Conservation (phyloP, 2,797 vertebrate genomes). For the Botia kubotai region DNA sequence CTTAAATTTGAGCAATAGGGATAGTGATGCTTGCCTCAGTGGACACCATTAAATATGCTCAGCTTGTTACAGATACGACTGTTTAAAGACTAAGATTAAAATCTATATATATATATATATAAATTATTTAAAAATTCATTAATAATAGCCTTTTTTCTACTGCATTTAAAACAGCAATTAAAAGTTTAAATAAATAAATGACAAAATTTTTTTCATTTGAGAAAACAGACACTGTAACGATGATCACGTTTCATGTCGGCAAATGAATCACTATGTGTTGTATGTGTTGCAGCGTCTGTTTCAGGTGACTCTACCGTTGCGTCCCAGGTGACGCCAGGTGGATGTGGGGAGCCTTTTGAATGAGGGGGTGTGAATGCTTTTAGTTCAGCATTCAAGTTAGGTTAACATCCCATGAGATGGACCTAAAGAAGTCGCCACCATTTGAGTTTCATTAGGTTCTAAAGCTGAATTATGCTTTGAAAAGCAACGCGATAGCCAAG, state of each 20-base stretch:
- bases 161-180: neutral
- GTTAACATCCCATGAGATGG: conserved; percentile 72
- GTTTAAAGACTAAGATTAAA: conserved; percentile 19
- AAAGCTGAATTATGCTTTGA: conserved; percentile 73
- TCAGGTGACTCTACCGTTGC: conserved; percentile 55
- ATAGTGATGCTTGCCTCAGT: neutral
- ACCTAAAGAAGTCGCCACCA: conserved; percentile 68
- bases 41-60: conserved; percentile 11
- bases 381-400: conserved; percentile 73
- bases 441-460: conserved; percentile 77
- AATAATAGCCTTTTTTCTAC: no score
- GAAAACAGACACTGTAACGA: conserved; percentile 57
- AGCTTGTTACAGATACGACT: conserved; percentile 54
- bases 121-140: no score
- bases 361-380: conserved; percentile 71
- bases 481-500: conserved; percentile 66
- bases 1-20: neutral
- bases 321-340: conserved; percentile 62
- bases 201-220: neutral
- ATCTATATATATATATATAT: conserved; percentile 28
- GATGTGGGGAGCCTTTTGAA: conserved; percentile 69
- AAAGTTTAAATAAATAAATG: conserved; percentile 55
- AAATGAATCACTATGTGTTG: conserved; percentile 60
- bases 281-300: conserved; percentile 35
- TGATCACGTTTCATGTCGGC: conserved; percentile 57